A percentile compares a stretch with the other conserved stretches of the same genome.
phyloP scores from a whole-genome alignment of 2,888 invertebrate species.

The Chrysopilus asiliformis region DNA sequence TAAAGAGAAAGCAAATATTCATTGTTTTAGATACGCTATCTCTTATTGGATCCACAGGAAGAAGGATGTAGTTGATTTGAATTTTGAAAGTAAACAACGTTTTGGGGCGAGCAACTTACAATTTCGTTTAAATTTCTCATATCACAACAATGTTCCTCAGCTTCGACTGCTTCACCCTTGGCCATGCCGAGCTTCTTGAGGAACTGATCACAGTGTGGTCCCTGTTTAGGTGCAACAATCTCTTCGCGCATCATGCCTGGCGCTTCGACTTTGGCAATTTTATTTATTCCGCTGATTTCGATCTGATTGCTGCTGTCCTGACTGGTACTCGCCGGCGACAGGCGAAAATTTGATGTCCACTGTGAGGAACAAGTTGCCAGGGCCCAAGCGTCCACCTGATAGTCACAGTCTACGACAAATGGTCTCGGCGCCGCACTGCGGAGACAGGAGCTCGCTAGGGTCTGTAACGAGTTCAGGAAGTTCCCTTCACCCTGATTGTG shows the following conservation, averaged over 20 bases:
- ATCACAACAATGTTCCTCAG: slow-evolving; percentile 37
- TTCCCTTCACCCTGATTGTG: slow-evolving; percentile 20
- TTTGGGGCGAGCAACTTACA: slow-evolving; percentile 23
- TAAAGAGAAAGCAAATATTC: slow-evolving; percentile 4
- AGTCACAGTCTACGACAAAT: background rate
- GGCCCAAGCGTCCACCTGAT: background rate
- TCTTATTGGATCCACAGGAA: background rate
- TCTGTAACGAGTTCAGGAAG: slow-evolving; percentile 30
- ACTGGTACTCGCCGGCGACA: background rate
- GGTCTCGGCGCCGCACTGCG: slow-evolving; percentile 16
- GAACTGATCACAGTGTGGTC: slow-evolving; percentile 38
- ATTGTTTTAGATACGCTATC: too few species aligned
- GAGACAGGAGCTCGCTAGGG: slow-evolving; percentile 31
- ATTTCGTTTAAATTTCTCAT: slow-evolving; percentile 36
- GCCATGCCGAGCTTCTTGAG: slow-evolving; percentile 35
- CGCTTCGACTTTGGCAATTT: background rate
- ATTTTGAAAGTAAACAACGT: background rate
- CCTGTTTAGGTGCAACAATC: slow-evolving; percentile 27
- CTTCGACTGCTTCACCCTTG: slow-evolving; percentile 28
- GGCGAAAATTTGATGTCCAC: background rate
- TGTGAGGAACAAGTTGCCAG: background rate
- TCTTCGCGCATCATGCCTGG: slow-evolving; percentile 7
- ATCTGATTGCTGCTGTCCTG: background rate
- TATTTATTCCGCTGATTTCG: background rate
- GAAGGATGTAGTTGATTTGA: background rate